Base-by-base conservation (phyloP, 2,113 vertebrate species). In the Mobula birostris region DNA sequence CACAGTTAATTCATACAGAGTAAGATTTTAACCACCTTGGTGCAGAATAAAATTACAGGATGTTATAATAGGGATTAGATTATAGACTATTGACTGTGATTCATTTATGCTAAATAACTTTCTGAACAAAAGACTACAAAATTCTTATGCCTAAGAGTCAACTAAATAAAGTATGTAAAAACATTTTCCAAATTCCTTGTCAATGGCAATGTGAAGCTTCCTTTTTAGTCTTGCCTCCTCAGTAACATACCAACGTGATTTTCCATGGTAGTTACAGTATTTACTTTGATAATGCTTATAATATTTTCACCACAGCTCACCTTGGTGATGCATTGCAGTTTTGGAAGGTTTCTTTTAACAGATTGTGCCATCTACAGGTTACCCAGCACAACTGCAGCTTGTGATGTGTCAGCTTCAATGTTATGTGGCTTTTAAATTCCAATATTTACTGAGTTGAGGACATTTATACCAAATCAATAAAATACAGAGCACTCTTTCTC, bases 301-400 rank as follows among this genome's bases (percentile, higher is more conserved):
- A 83, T 83, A 56, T 83, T 83, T 83, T 90, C 29, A 87, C 14
- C 14, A 66, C 61, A 66, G n/a, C 85, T 63, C 58, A 66, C 56
- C 56, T 63, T 66, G 63, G 24, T 66, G 12, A 19, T 21, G 56
- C 17, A 56, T 58, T 83, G 21, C 6, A 56, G 8, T 24, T 27
- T 27, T 9, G 82, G 7, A 9, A 19, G 56, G 11, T 36, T 82
- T 82, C 14, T 19, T 15, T 32, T 40, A 29, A 85, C 11, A 58
- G 82, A 58, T 61, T 58, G 63, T 70, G 63, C 88, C 88, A 91
- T 70, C 88, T 91, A 19, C 63, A 70, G 88, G 68, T 91, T 40
- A 91, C 32, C 32, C 88, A 68, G 36, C n/a, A n/a, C 68, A 7
- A 70, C 7, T 91, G n/a, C 66, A 70, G 88, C 66, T 88, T 87